Conservation (phyloP, 2,888 invertebrate genomes). For the Trimorus sp. region DNA sequence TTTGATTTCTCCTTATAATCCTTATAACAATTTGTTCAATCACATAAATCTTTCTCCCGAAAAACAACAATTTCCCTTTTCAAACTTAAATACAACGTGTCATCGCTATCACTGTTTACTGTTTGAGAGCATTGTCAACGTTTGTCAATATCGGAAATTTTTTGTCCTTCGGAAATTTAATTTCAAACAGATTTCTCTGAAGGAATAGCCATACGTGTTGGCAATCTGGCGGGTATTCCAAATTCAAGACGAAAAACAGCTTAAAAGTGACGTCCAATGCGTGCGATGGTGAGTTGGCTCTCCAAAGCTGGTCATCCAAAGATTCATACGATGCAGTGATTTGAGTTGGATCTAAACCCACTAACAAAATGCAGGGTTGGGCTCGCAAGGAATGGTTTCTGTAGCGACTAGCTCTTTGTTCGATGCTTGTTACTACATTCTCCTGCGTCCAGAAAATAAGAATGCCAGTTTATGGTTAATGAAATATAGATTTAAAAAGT, state of each 20-base stretch:
- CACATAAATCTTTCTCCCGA: no score
- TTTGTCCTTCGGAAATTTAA: background rate
- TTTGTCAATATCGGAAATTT: constrained; percentile 8
- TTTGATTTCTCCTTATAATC: no score
- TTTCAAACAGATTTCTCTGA: background rate
- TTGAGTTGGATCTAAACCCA: background rate
- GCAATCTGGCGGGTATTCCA: background rate
- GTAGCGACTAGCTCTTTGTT: no score
- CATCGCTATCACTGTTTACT: no score
- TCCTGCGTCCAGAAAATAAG: no score
- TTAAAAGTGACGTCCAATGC: constrained; percentile 8
- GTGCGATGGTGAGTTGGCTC: background rate
- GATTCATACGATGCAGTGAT: background rate
- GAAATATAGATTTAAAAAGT: no score
- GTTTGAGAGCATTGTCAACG: background rate
- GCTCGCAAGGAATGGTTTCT: background rate
- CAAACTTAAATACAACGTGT: no score
- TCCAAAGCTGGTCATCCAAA: constrained; percentile 4
- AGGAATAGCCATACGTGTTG: constrained; percentile 2
- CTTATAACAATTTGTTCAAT: no score
- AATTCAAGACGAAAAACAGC: background rate
- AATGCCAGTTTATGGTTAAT: no score
- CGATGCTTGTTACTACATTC: no score
- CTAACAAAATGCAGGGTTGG: constrained; percentile 5
- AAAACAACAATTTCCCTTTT: no score